Conservation (phyloP, 23 tunicate genomes). For the Clavelina lepadiformis region DNA sequence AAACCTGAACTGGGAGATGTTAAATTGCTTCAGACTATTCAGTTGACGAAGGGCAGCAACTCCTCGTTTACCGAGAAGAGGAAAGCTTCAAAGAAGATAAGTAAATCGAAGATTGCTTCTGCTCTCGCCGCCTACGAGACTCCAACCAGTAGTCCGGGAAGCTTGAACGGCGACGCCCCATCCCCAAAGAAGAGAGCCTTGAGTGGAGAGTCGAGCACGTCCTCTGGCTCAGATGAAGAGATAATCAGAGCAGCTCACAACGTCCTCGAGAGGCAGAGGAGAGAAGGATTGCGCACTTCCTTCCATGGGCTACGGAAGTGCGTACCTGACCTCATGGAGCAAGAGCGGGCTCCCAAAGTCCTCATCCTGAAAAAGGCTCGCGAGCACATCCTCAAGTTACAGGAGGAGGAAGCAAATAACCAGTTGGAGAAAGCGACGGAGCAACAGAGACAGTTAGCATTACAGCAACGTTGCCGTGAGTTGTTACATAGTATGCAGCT, state of each 20-base stretch:
- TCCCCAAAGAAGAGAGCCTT: slow-evolving; percentile 34
- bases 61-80: slow-evolving; percentile 6
- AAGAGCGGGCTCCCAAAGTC: slow-evolving; percentile 73
- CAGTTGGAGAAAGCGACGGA: slow-evolving; percentile 12
- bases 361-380: slow-evolving; percentile 73
- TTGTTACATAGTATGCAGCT: no score
- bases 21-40: slow-evolving; percentile 5
- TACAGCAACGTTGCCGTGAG: slow-evolving; percentile 35
- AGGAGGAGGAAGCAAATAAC: slow-evolving; percentile 7
- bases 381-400: slow-evolving; percentile 54
- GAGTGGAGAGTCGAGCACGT: not conserved
- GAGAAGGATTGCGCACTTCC: slow-evolving; percentile 78
- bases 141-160: slow-evolving; percentile 47
- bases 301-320: slow-evolving; percentile 47
- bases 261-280: slow-evolving; percentile 76
- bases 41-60: no score
- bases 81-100: slow-evolving; percentile 16
- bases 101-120: slow-evolving; percentile 5
- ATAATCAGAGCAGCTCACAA: slow-evolving; percentile 75
- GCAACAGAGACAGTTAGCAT: slow-evolving; percentile 7
- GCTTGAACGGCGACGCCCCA: slow-evolving; percentile 47
- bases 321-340: slow-evolving; percentile 58
- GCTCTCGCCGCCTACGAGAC: slow-evolving; percentile 22
- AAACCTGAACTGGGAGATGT: not conserved
- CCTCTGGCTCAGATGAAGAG: slow-evolving; percentile 57